phyloP scores from a whole-genome alignment of 53 echinoderm and acorn worm genomes.

The Holothuria leucospilota region DNA sequence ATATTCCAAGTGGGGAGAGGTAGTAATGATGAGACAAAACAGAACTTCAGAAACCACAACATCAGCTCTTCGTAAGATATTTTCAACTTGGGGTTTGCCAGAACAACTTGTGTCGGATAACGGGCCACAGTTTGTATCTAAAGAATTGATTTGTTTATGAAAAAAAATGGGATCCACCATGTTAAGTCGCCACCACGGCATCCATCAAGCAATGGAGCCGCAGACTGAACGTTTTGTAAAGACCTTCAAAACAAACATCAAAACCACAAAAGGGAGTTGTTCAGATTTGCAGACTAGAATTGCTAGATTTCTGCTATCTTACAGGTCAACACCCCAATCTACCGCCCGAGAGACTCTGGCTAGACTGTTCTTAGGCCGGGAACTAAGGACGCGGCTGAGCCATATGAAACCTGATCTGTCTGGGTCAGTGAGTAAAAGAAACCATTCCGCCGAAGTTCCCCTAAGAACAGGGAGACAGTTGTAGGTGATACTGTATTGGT shows the following conservation, averaged over 20 bases:
- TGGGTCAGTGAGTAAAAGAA: slow-evolving; percentile 16
- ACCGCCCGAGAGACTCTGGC: slow-evolving; percentile 26
- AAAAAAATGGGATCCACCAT: slow-evolving; percentile 41
- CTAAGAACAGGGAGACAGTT: not conserved
- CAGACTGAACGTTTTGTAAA: slow-evolving; percentile 30
- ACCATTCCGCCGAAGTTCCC: not conserved
- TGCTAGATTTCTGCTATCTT: slow-evolving; percentile 31
- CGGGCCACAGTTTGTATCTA: slow-evolving; percentile 27
- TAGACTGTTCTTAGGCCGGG: not conserved
- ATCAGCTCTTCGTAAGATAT: slow-evolving; percentile 9
- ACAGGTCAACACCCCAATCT: slow-evolving; percentile 19
- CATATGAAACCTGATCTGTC: not conserved
- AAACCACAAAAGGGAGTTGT: not conserved
- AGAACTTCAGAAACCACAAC: slow-evolving; percentile 52
- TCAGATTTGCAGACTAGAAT: slow-evolving; percentile 10
- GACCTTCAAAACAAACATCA: slow-evolving; percentile 11
- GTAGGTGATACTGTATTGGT: slow-evolving; percentile 12
- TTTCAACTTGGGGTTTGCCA: slow-evolving; percentile 41
- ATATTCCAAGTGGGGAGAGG: slow-evolving; percentile 72
- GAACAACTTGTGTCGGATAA: slow-evolving; percentile 37
- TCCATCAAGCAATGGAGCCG: slow-evolving; percentile 29
- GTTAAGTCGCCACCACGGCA: slow-evolving; percentile 23
- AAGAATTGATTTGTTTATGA: slow-evolving; percentile 6
- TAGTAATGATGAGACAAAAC: slow-evolving; percentile 49
- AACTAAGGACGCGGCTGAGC: not conserved